Evolutionary conservation across 2,113 vertebrate species (phyloP), one percentile per base, ranked within the genome.

Genomic region (Pyrgilauda ruficollis): DNA sequence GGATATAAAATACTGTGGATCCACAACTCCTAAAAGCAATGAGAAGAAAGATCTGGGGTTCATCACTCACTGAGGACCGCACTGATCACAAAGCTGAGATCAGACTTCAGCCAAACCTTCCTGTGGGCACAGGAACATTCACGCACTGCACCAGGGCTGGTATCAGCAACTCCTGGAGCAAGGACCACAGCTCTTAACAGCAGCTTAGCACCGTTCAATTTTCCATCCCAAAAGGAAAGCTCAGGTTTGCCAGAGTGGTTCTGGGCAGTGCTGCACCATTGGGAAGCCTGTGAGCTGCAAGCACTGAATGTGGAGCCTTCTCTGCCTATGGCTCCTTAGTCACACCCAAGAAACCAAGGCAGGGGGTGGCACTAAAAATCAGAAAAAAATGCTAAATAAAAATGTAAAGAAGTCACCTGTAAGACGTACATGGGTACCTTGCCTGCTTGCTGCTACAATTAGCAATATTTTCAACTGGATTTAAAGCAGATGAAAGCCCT

Each of bases 401-500:
- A 92, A 46, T 19, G 26, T 17, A 66, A 56, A 43, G 3, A 85
- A 76, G 59, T 63, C 82, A 93, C 43, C 72, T 74, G 15, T 30
- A 82, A 75, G 64, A 72, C 33, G 35, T 7, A 23, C 17, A 0
- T 8, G 15, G 22, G 46, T 62, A 62, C 68, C 41, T 59, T 78
- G 84, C 86, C 80, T 90, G 76, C 41, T 67, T 47, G 69, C 58
- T 82, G 37, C 46, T 68, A 83, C 76, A 92, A 84, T 89, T 61
- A 46, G 20, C 50, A 61, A 31, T 82, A 63, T 90, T 93, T 89
- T 68, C 26, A 72, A 16, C 67, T 52, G 86, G 69, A 87, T 62
- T 90, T 87, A 75, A 84, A 92, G 76, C 94, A 94, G 93, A 93
- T 93, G 93, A 96, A 94, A 96, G 76, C 79, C 93, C 83, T 84